These are phyloP conservation scores for Sciurus vulgaris DNA, from an alignment of 2,797 vertebrate species.

Conservation along the genomic window DNA sequence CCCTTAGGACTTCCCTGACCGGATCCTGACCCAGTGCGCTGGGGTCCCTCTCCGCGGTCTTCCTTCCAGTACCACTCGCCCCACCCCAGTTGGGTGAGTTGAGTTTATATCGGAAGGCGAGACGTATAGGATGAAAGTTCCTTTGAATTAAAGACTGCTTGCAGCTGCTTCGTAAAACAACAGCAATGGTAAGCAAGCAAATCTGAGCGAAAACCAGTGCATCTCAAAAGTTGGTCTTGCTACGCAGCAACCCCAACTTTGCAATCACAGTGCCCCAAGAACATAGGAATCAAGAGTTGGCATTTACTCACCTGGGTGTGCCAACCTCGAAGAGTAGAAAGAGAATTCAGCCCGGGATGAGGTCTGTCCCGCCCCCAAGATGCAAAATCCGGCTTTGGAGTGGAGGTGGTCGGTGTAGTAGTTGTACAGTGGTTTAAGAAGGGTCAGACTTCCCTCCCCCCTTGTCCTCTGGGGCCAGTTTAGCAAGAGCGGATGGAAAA, in stretches of 20 bases:
- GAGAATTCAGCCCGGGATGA: constrained; percentile 59
- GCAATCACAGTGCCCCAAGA: background rate
- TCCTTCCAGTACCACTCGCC: background rate
- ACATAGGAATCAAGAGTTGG: constrained; percentile 45
- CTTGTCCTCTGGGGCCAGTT: constrained; percentile 45
- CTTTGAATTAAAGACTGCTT: background rate
- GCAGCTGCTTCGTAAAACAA: background rate
- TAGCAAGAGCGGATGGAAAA: constrained; percentile 1
- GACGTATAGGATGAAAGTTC: constrained; percentile 21
- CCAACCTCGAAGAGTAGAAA: constrained; percentile 12
- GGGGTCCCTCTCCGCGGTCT: background rate
- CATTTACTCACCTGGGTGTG: constrained; percentile 76
- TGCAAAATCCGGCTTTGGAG: constrained; percentile 46
- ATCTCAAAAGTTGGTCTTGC: constrained; percentile 78
- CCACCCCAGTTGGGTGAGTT: background rate
- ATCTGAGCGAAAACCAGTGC: background rate
- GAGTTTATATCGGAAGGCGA: background rate
- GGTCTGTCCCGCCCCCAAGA: constrained; percentile 56
- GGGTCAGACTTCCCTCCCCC: background rate
- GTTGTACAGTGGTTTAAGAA: background rate
- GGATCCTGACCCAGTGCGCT: background rate
- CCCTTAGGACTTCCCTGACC: background rate
- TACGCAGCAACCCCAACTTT: constrained; percentile 68
- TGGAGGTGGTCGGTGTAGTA: background rate
- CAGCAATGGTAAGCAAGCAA: background rate